Evolutionary conservation across 2,888 invertebrate species (phyloP).

Genomic region (Lasius platythorax): DNA sequence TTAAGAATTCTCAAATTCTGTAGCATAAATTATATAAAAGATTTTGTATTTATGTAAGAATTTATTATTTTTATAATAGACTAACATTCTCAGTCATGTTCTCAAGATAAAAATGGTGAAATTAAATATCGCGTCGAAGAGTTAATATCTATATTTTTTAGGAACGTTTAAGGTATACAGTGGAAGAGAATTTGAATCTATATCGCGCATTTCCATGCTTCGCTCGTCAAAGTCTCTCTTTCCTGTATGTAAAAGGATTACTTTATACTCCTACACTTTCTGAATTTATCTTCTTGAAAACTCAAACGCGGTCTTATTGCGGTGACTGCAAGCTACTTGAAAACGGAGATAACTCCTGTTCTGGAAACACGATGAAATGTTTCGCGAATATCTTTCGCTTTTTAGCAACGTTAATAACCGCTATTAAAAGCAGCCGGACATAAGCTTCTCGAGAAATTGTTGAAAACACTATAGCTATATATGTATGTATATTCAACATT

Average conservation of each 20-base stretch:
- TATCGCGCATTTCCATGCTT: conserved; percentile 5
- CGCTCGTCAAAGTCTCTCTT: background rate
- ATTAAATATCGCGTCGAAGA: background rate
- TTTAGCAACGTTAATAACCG: background rate
- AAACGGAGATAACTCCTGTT: conserved; percentile 5
- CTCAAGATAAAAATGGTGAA: background rate
- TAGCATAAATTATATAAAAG: background rate
- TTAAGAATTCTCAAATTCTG: background rate
- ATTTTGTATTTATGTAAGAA: background rate
- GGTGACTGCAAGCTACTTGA: conserved; percentile 2
- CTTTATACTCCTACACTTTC: conserved; percentile 8
- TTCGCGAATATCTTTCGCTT: background rate
- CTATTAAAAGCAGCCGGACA: background rate
- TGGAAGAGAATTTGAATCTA: background rate
- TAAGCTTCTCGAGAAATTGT: conserved; percentile 3
- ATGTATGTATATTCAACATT: background rate
- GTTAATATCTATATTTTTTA: background rate
- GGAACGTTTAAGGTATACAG: background rate
- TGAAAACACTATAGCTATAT: background rate
- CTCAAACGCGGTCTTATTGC: conserved; percentile 39
- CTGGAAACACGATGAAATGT: background rate
- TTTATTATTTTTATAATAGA: background rate
- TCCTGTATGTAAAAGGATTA: conserved; percentile 21
- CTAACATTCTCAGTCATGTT: background rate
- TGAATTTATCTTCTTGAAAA: conserved; percentile 40